Evolutionary conservation across 2,797 vertebrate genomes (phyloP).

Genomic region (Galaxias olidus): DNA sequence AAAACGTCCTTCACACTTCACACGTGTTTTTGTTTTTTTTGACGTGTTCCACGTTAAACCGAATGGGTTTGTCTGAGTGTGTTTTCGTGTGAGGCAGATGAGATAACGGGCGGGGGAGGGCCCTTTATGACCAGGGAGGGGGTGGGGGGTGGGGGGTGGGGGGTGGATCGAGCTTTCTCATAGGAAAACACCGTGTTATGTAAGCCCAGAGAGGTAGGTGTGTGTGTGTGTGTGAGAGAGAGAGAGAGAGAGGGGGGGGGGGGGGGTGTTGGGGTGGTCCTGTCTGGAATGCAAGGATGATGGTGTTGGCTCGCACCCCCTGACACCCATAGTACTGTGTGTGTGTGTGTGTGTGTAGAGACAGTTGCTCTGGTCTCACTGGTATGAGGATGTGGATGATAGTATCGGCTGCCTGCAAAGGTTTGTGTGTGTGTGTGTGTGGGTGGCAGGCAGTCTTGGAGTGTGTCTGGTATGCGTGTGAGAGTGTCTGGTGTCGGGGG

Average conservation of each 20-base stretch:
- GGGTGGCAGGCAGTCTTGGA: background rate
- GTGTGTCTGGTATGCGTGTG: background rate
- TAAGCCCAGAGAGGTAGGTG: constrained; percentile 16
- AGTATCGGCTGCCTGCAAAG: constrained; percentile 9
- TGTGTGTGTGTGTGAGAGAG: constrained; percentile 28
- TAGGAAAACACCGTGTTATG: constrained; percentile 4
- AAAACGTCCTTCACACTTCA: constrained; percentile 72
- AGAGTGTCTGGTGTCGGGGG: background rate
- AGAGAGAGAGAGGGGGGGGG: constrained; percentile 22
- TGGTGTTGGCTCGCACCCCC: background rate
- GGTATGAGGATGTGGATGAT: no score
- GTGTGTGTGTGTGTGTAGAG: constrained; percentile 15
- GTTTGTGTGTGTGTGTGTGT: constrained; percentile 5
- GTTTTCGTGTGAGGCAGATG: background rate
- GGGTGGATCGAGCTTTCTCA: constrained; percentile 22
- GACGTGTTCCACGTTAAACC: no score
- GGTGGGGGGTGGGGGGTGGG: background rate
- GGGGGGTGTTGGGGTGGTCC: background rate
- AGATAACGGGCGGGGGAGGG: background rate
- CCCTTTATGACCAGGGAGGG: no score
- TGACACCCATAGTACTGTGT: background rate
- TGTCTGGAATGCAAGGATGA: background rate
- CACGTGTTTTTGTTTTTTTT: constrained; percentile 41
- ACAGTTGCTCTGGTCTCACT: no score
- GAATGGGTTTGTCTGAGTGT: constrained; percentile 5